Conservation (phyloP, 2,797 vertebrate species). For the Pempheris klunzingeri region DNA sequence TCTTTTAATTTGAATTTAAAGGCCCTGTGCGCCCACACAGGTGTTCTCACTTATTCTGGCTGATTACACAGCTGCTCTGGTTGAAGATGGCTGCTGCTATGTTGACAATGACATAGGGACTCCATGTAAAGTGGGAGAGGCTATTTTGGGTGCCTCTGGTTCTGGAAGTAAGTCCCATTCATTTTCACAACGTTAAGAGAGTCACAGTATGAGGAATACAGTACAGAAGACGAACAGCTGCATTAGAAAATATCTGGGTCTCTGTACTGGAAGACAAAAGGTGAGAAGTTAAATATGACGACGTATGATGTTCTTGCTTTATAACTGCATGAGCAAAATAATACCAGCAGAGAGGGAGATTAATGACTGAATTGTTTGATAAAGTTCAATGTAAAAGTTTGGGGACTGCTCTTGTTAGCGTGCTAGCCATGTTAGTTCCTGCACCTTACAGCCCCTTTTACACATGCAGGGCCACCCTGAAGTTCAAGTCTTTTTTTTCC, state of each 20-base stretch:
- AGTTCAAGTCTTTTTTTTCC: no score
- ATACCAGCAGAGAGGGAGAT: neutral
- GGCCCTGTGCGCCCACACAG: neutral
- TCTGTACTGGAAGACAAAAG: neutral
- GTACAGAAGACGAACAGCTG: neutral
- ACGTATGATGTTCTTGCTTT: neutral
- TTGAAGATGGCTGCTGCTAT: neutral
- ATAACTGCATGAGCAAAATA: neutral
- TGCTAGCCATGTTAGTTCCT: neutral
- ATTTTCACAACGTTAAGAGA: neutral
- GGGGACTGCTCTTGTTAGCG: neutral
- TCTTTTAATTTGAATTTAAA: neutral
- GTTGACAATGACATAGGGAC: neutral
- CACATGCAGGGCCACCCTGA: no score
- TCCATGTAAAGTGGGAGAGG: slow-evolving; percentile 1
- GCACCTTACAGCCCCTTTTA: no score
- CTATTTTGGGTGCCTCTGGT: neutral
- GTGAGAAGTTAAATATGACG: neutral
- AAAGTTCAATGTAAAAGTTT: neutral
- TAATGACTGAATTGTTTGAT: no score
- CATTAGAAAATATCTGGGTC: neutral
- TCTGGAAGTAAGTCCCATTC: slow-evolving; percentile 1
- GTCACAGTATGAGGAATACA: neutral
- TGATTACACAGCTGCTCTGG: neutral
- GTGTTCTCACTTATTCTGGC: slow-evolving; percentile 5